phyloP scores from a whole-genome alignment of 2,113 vertebrate species.

The Naja naja region DNA sequence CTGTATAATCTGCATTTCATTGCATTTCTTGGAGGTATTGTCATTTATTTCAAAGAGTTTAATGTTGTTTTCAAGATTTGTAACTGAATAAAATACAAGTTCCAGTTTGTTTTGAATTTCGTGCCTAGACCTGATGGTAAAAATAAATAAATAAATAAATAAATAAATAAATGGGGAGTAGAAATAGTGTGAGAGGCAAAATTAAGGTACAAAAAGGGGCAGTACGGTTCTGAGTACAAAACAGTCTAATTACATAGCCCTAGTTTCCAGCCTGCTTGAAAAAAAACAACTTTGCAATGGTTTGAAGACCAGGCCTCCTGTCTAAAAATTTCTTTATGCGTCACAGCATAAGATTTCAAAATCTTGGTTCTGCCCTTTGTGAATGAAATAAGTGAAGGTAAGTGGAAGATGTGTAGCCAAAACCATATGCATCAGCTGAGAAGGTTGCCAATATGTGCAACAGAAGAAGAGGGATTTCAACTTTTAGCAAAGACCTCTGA shows the following conservation, averaged over 20 bases:
- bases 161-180: not conserved
- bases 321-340: not conserved
- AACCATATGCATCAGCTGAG: not conserved
- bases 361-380: not conserved
- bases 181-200: not conserved
- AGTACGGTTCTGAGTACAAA: not conserved
- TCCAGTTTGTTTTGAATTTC: not conserved
- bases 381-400: not conserved
- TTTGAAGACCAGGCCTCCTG: not conserved
- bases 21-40: not conserved
- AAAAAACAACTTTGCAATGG: not conserved
- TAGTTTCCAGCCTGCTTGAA: not conserved
- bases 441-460: not conserved
- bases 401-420: not conserved
- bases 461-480: conserved; percentile 8
- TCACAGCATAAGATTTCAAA: not conserved
- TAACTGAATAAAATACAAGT: not conserved
- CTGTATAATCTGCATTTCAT: conserved; percentile 28
- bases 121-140: not conserved
- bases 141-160: no score
- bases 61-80: not conserved
- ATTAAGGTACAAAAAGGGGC: not conserved
- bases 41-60: not conserved
- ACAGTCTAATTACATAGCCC: not conserved
- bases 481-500: not conserved